Evolutionary conservation across 2,888 invertebrate genomes (phyloP), one percentile per base, ranked within the genome.

Genomic region (Callyntrura sp.): DNA sequence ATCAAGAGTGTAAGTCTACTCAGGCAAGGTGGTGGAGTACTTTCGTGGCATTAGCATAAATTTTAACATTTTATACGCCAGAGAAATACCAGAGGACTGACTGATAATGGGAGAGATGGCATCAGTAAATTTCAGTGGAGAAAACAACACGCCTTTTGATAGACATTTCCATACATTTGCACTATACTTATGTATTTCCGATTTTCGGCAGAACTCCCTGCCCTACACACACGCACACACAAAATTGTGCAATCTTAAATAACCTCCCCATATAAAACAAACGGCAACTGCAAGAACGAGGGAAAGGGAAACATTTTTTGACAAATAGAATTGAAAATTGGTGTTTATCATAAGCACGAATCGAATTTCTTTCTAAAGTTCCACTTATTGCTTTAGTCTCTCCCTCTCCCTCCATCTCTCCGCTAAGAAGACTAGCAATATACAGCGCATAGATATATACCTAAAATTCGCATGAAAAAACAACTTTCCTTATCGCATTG

Each of bases 331-430:
- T 9, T 23, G n/a, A 76, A 76, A 43, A 14, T 73, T 70, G 43
- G 5, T 70, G 70, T 20, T 70, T 70, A 70, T 43, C 70, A 43
- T 48, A 23, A 20, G 48, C 25, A 51, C 23, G 25, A 76, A 76
- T 76, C 48, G 51, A 48, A 76, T 48, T 76, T 48, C 35, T 5
- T 23, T 76, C 23, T 23, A 76, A 68, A 68, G 43, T 68, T 68
- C 35, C 35, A 48, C 1, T 76, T 76, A 3, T 48, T 76, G 8
- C 70, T 68, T 68, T 68, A n/a, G n/a, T n/a, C n/a, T n/a, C n/a
- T n/a, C n/a, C n/a, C 68, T 9, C 68, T 28, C 14, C 43, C n/a
- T 68, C 68, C 62, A 62, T 62, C 62, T 25, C 62, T 62, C n/a
- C 17, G 25, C 25, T 12, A 25, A 25, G 25, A 62, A 68, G 43